A percentile compares a stretch with the other conserved stretches of the same genome.
phyloP scores from a whole-genome alignment of 2,113 vertebrate genomes.

The Nycticebus coucang region DNA sequence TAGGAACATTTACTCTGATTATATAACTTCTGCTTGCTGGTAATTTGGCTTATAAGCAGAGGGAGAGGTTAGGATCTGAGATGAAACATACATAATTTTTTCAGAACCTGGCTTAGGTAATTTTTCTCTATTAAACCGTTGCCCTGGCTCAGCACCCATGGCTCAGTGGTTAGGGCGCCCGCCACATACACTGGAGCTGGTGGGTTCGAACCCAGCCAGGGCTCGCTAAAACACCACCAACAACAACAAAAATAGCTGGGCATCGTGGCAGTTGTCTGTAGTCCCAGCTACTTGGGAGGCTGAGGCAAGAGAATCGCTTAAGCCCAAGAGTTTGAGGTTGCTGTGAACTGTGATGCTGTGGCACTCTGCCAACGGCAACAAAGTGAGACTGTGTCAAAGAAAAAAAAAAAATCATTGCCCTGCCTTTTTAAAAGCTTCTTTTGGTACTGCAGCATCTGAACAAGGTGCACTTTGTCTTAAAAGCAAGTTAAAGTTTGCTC shows the following conservation, averaged over 20 bases:
- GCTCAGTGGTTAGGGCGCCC: too few species aligned
- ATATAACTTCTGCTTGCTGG: background rate
- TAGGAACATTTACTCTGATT: background rate
- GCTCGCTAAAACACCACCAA: too few species aligned
- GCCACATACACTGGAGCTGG: too few species aligned
- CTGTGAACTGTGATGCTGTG: too few species aligned
- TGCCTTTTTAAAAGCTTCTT: background rate
- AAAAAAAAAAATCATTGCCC: background rate
- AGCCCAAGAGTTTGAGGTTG: too few species aligned
- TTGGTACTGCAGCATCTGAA: background rate
- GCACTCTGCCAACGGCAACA: too few species aligned
- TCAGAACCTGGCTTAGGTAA: background rate
- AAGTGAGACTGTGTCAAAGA: too few species aligned
- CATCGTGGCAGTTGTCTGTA: too few species aligned
- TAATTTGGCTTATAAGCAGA: background rate
- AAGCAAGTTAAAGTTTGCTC: conserved; percentile 1
- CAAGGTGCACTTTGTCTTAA: conserved; percentile 17
- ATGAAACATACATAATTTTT: background rate
- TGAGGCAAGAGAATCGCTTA: too few species aligned
- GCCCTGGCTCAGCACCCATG: background rate
- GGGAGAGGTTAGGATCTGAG: background rate
- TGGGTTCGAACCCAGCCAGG: too few species aligned
- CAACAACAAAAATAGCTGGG: too few species aligned
- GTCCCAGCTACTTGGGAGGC: too few species aligned
- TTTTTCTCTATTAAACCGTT: background rate